A percentile compares a stretch with the other conserved stretches of the same genome.
Conservation (phyloP, 2,888 invertebrate genomes). For the Hetaerina titia region DNA sequence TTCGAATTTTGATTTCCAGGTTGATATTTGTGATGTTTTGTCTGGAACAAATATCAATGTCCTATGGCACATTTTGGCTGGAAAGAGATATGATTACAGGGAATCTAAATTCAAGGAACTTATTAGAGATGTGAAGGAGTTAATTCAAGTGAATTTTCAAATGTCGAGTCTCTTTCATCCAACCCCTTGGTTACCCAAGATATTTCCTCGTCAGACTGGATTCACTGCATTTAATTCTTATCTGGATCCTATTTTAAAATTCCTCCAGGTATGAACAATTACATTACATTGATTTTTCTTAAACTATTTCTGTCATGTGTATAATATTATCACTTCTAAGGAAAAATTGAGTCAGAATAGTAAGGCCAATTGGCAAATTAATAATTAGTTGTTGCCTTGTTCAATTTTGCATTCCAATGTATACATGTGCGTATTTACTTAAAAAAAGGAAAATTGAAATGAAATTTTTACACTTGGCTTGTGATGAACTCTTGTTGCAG, state of each 20-base stretch:
- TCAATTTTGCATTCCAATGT: too few species aligned
- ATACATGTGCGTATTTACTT: too few species aligned
- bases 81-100: constrained; percentile 10
- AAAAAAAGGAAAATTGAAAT: too few species aligned
- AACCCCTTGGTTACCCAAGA: background rate
- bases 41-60: background rate
- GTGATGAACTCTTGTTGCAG: background rate
- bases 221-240: background rate
- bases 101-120: constrained; percentile 20
- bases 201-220: background rate
- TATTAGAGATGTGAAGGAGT: background rate
- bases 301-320: too few species aligned
- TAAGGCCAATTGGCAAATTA: too few species aligned
- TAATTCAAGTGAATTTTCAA: background rate
- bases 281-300: background rate
- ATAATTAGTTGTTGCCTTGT: too few species aligned
- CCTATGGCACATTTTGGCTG: constrained; percentile 25
- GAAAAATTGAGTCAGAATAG: too few species aligned
- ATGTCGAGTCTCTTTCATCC: background rate
- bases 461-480: too few species aligned
- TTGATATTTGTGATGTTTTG: background rate
- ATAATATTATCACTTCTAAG: background rate
- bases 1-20: background rate
- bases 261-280: background rate
- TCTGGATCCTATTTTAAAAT: background rate